These are phyloP conservation scores for Stegodyphus dumicola DNA, from an alignment of 1,140 invertebrate species.

Conservation along the genomic window DNA sequence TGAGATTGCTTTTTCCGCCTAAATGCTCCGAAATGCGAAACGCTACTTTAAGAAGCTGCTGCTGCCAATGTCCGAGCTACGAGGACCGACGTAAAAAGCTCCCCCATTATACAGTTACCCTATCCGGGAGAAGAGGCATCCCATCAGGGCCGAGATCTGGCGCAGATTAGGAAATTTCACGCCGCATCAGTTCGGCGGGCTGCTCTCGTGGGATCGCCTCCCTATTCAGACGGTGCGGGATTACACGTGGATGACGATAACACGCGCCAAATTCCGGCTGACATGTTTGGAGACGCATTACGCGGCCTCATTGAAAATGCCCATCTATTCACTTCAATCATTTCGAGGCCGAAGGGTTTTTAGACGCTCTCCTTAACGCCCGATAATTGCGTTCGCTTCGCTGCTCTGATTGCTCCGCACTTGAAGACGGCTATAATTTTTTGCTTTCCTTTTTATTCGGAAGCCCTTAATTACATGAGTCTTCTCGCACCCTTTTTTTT, in stretches of 20 bases:
- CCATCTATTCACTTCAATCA: conserved; percentile 54
- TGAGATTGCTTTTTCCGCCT: conserved; percentile 60
- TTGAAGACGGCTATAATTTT: too few species aligned
- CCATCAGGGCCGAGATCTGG: conserved; percentile 30
- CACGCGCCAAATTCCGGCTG: conserved; percentile 48
- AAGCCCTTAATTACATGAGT: too few species aligned
- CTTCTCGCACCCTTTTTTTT: too few species aligned
- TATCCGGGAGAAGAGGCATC: conserved; percentile 40
- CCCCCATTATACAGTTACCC: conserved; percentile 49
- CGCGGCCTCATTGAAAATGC: conserved; percentile 53
- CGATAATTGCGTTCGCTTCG: too few species aligned
- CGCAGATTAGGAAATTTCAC: conserved; percentile 60
- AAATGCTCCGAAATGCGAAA: conserved; percentile 57
- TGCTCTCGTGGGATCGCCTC: conserved; percentile 32
- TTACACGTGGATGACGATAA: conserved; percentile 51
- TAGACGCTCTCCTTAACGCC: neutral
- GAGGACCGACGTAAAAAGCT: conserved; percentile 43
- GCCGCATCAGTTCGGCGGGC: conserved; percentile 53
- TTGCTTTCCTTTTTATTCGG: too few species aligned
- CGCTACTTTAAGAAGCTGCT: conserved; percentile 56
- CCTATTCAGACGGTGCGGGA: conserved; percentile 48
- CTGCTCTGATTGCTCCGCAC: too few species aligned
- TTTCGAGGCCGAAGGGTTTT: conserved; percentile 46
- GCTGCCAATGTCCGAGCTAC: conserved; percentile 33
- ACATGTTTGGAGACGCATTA: conserved; percentile 53